These are phyloP conservation scores for Labeo rohita DNA, from an alignment of 2,113 vertebrate genomes.

Conservation along the genomic window DNA sequence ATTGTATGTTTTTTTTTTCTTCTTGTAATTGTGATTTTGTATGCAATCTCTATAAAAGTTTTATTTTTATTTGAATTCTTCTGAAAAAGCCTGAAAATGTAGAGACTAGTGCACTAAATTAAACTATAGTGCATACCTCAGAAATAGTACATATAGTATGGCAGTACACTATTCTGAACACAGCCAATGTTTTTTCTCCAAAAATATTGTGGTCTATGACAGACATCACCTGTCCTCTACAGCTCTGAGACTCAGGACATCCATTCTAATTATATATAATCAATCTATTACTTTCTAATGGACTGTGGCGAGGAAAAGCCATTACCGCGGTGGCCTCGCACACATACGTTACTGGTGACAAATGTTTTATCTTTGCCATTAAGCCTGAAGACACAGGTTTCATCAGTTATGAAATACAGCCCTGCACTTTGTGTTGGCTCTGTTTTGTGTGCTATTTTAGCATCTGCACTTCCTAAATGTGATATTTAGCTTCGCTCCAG, in stretches of 20 bases:
- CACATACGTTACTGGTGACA: conserved; percentile 40
- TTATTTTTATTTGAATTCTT: too few relatives aligned
- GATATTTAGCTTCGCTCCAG: neutral
- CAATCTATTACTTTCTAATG: conserved; percentile 52
- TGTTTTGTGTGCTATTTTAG: conserved; percentile 14
- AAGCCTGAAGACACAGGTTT: conserved; percentile 22
- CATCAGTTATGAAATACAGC: conserved; percentile 35
- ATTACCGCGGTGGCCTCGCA: conserved; percentile 43
- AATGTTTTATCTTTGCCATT: conserved; percentile 50
- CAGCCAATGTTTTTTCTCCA: neutral
- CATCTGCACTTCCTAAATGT: neutral
- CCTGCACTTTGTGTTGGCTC: neutral
- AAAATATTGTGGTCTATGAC: neutral
- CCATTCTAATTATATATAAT: conserved; percentile 51
- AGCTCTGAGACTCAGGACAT: conserved; percentile 37
- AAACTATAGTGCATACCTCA: neutral
- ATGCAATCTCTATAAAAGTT: too few relatives aligned
- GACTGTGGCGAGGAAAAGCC: conserved; percentile 41
- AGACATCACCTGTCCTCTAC: conserved; percentile 14
- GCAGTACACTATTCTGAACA: neutral
- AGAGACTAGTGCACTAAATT: neutral
- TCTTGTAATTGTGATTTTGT: too few relatives aligned
- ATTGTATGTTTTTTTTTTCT: too few relatives aligned
- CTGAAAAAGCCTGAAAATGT: too few relatives aligned
- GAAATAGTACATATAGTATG: neutral